These are phyloP conservation scores for Drosophila lutescens DNA, from an alignment of 2,888 invertebrate species.

Conservation along the genomic window DNA sequence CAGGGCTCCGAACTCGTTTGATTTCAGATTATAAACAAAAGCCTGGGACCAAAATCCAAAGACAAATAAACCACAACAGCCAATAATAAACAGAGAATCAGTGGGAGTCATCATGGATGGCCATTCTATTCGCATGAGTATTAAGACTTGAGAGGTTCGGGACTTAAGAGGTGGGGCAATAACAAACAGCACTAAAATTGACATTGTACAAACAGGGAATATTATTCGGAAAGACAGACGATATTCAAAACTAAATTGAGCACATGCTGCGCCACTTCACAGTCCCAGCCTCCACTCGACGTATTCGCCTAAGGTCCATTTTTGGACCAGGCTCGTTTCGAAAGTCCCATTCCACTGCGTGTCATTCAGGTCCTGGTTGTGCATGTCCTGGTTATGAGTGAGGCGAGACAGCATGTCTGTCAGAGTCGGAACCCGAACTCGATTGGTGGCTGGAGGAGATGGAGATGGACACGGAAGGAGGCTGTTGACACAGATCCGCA, in stretches of 20 bases:
- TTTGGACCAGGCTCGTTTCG: slow-evolving; percentile 5
- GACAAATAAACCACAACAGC: slow-evolving; percentile 57
- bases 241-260: slow-evolving; percentile 59
- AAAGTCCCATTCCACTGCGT: background rate
- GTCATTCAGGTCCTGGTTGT: slow-evolving; percentile 11
- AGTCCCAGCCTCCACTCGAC: slow-evolving; percentile 23
- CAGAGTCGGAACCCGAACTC: slow-evolving; percentile 51
- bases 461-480: slow-evolving; percentile 5
- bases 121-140: background rate
- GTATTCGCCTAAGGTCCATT: slow-evolving; percentile 22
- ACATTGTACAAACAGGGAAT: slow-evolving; percentile 56
- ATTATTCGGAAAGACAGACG: slow-evolving; percentile 41
- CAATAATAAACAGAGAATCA: slow-evolving; percentile 52
- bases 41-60: slow-evolving; percentile 45
- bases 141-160: background rate
- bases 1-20: slow-evolving; percentile 10
- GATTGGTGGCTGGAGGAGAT: slow-evolving; percentile 13
- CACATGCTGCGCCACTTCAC: slow-evolving; percentile 71
- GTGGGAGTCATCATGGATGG: slow-evolving; percentile 29
- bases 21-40: slow-evolving; percentile 63
- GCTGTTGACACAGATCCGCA: slow-evolving; percentile 72
- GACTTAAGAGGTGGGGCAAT: slow-evolving; percentile 4
- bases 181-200: slow-evolving; percentile 50
- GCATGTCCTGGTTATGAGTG: slow-evolving; percentile 28
- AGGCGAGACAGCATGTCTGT: slow-evolving; percentile 71